Percentiles rank a stretch among this genome's conserved stretches.
Evolutionary conservation across 2,888 invertebrate species (phyloP).

Genomic region (Limnephilus lunatus): DNA sequence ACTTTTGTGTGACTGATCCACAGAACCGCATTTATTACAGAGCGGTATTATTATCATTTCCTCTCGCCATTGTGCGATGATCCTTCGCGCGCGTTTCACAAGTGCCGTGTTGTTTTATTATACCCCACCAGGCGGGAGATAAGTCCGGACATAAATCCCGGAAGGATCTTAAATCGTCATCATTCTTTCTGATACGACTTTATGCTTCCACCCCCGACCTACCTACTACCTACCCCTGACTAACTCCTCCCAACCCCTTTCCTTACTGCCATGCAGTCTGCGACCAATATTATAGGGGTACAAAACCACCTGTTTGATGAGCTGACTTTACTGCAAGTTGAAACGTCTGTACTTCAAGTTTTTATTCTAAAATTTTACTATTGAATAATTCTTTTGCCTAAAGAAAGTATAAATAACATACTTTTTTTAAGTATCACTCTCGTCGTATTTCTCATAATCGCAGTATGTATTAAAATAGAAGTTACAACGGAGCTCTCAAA

Average conservation of each 20-base stretch:
- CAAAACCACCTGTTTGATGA: neutral
- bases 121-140: neutral
- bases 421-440: too few relatives aligned
- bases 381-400: neutral
- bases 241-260: neutral
- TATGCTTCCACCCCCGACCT: constrained; percentile 2
- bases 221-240: neutral
- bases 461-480: too few relatives aligned
- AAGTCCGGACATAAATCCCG: constrained; percentile 41
- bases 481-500: neutral
- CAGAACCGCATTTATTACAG: neutral
- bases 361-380: neutral
- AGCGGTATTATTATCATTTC: neutral
- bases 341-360: neutral
- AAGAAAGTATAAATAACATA: too few relatives aligned
- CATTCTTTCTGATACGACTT: constrained; percentile 42
- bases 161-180: constrained; percentile 49
- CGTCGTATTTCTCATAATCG: neutral
- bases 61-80: neutral
- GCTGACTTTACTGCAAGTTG: neutral
- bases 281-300: neutral
- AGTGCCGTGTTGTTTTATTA: neutral
- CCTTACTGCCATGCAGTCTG: neutral
- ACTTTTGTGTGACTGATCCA: constrained; percentile 2
- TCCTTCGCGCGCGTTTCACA: neutral